Base-by-base conservation (phyloP, 2,113 vertebrate genomes). In the Sminthopsis crassicaudata region DNA sequence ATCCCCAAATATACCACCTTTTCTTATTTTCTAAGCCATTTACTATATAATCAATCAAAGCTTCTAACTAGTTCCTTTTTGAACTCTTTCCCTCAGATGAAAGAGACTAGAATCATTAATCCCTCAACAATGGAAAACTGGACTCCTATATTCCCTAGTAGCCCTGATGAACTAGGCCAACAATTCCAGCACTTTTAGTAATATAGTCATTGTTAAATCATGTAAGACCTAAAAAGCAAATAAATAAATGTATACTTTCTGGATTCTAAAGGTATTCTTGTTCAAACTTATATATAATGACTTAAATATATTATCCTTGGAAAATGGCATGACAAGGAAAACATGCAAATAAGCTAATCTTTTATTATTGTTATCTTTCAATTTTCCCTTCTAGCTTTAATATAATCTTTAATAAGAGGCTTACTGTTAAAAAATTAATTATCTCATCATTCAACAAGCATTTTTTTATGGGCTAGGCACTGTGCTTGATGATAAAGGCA, bases 41-140 rank as follows among this genome's bases (percentile, higher is more conserved):
- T 27, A 57, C 25, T 57, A 57, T 57, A 27, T 30, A 95, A 88
- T 46, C 36, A 93, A 95, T 92, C 89, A 91, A 23, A 90, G 22
- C 42, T 11, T 88, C 60, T 67, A 12, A 8, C 30, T 67, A 67
- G 36, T 76, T n/a, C 67, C 36, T 16, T 19, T 76, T 76, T 76
- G 67, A 76, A 16, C 5, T 76, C 14, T n/a, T 36, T 76, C n/a
- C 36, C 36, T n/a, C 67, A 76, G 16, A 76, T 76, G 67, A 36
- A 76, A n/a, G n/a, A 76, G 36, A n/a, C 14, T n/a, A n/a, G 36
- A 76, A 76, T n/a, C 36, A 76, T 6, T n/a, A n/a, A 76, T 76
- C n/a, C 67, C 16, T n/a, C 67, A 5, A 76, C 67, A 19, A 7
- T 19, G 36, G 36, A 76, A 76, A 76, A n/a, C 36, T n/a, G 36